phyloP scores from a whole-genome alignment of 2,888 invertebrate species.

The Drosophila neutralis region DNA sequence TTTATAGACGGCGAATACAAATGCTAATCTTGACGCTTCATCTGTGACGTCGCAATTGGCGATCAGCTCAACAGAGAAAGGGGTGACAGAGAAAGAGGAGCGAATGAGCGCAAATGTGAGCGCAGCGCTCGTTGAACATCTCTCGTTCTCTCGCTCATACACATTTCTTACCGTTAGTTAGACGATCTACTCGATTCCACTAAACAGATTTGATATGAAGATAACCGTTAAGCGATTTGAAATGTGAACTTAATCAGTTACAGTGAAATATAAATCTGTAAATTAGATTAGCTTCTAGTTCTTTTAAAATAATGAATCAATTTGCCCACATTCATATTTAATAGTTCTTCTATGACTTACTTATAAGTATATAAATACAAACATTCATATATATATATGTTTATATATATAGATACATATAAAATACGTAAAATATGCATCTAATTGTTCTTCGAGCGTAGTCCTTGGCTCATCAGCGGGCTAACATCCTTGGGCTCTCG shows the following conservation, averaged over 20 bases:
- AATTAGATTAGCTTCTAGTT: neutral
- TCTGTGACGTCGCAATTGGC: constrained; percentile 69
- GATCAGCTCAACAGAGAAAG: constrained; percentile 31
- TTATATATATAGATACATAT: neutral
- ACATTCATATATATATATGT: neutral
- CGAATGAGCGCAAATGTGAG: constrained; percentile 2
- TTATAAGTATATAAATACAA: neutral
- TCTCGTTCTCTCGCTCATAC: neutral
- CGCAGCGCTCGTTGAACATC: neutral
- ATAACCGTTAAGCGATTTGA: neutral
- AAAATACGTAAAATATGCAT: neutral
- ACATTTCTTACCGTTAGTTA: constrained; percentile 16
- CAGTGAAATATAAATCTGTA: neutral
- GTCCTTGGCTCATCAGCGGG: constrained; percentile 85
- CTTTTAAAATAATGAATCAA: neutral
- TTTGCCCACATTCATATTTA: neutral
- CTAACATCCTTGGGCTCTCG: constrained; percentile 71
- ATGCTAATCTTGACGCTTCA: constrained; percentile 69
- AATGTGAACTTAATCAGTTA: neutral
- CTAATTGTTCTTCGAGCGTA: constrained; percentile 85
- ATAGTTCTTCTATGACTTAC: constrained; percentile 1
- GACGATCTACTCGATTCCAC: neutral
- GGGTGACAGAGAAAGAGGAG: neutral
- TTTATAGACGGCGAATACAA: constrained; percentile 61
- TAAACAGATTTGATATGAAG: neutral